Evolutionary conservation across 2,797 vertebrate species (phyloP).

Genomic region (Gobionotothen gibberifrons): DNA sequence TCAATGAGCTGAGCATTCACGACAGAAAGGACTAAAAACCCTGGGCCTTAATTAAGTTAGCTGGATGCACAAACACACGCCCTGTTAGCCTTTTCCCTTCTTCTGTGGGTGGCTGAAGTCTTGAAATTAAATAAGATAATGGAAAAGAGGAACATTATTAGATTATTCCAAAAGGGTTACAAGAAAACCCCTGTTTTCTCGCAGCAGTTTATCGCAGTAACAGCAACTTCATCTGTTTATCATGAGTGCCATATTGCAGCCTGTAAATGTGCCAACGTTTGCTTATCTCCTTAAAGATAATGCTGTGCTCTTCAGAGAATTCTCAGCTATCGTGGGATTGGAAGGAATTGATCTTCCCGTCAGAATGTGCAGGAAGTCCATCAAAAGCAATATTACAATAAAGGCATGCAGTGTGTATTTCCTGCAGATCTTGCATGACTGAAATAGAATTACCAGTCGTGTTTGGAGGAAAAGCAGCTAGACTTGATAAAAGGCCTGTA

Average conservation of each 20-base stretch:
- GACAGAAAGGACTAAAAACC: slow-evolving; percentile 70
- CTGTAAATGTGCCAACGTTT: slow-evolving; percentile 73
- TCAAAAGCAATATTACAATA: slow-evolving; percentile 71
- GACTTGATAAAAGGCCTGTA: slow-evolving; percentile 49
- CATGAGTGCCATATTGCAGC: slow-evolving; percentile 54
- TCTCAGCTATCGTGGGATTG: slow-evolving; percentile 55
- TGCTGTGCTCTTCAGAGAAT: slow-evolving; percentile 62
- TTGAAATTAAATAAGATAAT: slow-evolving; percentile 83
- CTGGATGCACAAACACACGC: slow-evolving; percentile 71
- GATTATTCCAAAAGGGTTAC: slow-evolving; percentile 71
- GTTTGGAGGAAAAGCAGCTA: slow-evolving; percentile 40
- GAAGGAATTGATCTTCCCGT: slow-evolving; percentile 69
- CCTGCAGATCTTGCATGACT: slow-evolving; percentile 60
- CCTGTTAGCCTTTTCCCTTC: slow-evolving; percentile 66
- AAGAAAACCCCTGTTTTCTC: slow-evolving; percentile 63
- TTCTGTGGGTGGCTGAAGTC: slow-evolving; percentile 79
- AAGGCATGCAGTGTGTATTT: slow-evolving; percentile 46
- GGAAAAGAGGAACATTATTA: slow-evolving; percentile 78
- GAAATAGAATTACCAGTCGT: slow-evolving; percentile 52
- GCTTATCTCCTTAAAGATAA: slow-evolving; percentile 76
- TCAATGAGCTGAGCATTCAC: slow-evolving; percentile 53
- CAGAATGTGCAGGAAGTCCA: slow-evolving; percentile 71
- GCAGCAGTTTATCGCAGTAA: slow-evolving; percentile 40
- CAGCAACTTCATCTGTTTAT: slow-evolving; percentile 62
- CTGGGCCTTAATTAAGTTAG: slow-evolving; percentile 74